phyloP scores from a whole-genome alignment of 2,888 invertebrate species.

The Sphecodes monilicornis region DNA sequence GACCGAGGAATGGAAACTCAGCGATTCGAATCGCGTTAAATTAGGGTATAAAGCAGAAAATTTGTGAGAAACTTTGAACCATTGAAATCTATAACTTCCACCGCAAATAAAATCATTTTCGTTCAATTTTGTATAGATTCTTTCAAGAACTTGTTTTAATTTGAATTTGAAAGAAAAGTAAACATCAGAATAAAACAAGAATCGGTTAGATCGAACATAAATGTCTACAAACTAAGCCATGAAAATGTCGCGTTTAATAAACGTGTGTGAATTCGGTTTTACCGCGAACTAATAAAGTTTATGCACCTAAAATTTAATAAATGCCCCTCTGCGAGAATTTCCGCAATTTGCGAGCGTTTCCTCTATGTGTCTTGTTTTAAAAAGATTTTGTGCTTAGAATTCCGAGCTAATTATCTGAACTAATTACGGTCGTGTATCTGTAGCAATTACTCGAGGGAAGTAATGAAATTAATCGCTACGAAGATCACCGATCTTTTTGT shows the following conservation, averaged over 20 bases:
- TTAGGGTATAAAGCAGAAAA: not conserved
- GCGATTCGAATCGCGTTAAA: not conserved
- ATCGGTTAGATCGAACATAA: too few relatives aligned
- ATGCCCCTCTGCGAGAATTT: too few relatives aligned
- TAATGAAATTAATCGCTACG: not conserved
- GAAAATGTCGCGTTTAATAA: too few relatives aligned
- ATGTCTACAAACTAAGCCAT: too few relatives aligned
- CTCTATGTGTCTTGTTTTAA: not conserved
- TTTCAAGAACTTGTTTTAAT: not conserved
- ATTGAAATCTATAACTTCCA: not conserved
- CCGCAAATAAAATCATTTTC: not conserved
- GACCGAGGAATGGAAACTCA: not conserved
- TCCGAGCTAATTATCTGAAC: conserved; percentile 5
- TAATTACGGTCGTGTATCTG: conserved; percentile 17
- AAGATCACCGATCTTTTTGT: not conserved
- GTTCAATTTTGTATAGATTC: not conserved
- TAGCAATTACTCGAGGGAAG: not conserved
- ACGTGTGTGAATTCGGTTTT: too few relatives aligned
- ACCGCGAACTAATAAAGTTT: too few relatives aligned
- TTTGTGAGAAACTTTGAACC: not conserved
- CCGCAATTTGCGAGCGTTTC: conserved; percentile 16
- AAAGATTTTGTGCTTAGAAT: not conserved
- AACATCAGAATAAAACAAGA: too few relatives aligned
- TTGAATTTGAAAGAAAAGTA: too few relatives aligned
- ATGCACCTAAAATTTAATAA: too few relatives aligned